Base-by-base conservation (phyloP, 2,113 vertebrate species). In the Orthochromis malagaraziensis region DNA sequence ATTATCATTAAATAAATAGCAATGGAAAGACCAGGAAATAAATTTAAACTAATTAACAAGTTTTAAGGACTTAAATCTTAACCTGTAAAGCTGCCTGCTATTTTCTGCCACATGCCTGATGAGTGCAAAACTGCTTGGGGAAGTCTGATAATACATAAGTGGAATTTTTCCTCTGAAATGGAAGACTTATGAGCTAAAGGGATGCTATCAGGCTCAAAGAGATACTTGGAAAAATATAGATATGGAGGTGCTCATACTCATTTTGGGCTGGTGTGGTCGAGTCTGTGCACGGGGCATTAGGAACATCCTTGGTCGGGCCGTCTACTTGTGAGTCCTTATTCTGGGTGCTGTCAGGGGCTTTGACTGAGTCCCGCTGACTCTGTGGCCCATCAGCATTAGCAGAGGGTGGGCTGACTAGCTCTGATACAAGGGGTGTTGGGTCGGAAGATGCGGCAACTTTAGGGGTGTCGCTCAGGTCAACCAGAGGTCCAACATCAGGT, bases 251-350 rank as follows among this genome's bases (percentile, higher is more conserved):
- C 96, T 96, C 98, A 97, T 99, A 99, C 99, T 99, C 98, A 97
- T 97, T 97, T 96, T 97, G 97, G 91, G 96, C 96, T 83, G 97
- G 95, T 75, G 97, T 95, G 90, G 97, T 95, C 91, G 96, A 94
- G 95, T 97, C 97, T 95, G 97, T 97, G 81, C 95, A 94, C 96
- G 94, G 97, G 91, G 96, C 96, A 90, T 96, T 97, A 97, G 98
- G 97, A 92, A 97, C 96, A 93, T 98, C 98, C 96, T 97, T 96
- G 96, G 97, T 94, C 94, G 96, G 97, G 96, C 97, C 97, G 93
- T 97, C 97, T 97, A 98, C 97, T 97, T 97, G 98, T 95, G 97
- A 97, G 96, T 98, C 98, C 97, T 97, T 96, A 91, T 94, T 97
- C 84, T 93, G 97, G 95, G 95, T 90, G 94, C 94, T 93, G 93